phyloP scores from a whole-genome alignment of 2,113 vertebrate species.

The Leptodactylus fuscus region DNA sequence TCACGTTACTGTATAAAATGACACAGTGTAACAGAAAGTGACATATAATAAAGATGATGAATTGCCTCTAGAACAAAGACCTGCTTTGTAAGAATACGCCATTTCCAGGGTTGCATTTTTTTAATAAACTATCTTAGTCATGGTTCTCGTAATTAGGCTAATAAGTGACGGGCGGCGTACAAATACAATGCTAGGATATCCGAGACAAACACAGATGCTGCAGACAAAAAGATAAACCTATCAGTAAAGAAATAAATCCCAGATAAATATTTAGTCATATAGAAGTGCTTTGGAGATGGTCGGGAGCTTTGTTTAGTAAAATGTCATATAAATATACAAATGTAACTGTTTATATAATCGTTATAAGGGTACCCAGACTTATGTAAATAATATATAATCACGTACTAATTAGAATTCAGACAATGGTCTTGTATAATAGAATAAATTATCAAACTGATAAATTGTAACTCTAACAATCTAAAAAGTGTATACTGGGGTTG shows the following conservation, averaged over 20 bases:
- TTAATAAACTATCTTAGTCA: constrained; percentile 34
- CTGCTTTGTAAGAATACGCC: constrained; percentile 66
- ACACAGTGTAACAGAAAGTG: constrained; percentile 73
- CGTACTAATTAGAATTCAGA: neutral
- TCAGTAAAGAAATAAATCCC: constrained; percentile 10
- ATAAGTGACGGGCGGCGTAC: constrained; percentile 3
- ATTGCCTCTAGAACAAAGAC: constrained; percentile 72
- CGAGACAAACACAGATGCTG: neutral
- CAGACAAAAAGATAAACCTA: neutral
- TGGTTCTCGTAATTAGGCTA: constrained; percentile 26
- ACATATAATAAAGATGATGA: constrained; percentile 79
- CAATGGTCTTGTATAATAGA: no score
- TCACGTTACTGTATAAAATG: constrained; percentile 72
- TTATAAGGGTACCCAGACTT: neutral
- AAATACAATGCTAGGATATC: neutral
- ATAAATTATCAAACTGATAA: no score
- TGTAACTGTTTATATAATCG: neutral
- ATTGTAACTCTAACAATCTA: no score
- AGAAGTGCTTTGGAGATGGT: neutral
- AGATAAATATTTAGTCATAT: neutral
- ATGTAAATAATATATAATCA: neutral
- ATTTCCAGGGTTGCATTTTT: constrained; percentile 37
- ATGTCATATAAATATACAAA: neutral
- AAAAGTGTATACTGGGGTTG: no score
- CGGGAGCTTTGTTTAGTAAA: neutral